Percentiles rank a stretch among this genome's conserved stretches.
phyloP scores from a whole-genome alignment of 2,113 vertebrate genomes.

The Equus quagga region DNA sequence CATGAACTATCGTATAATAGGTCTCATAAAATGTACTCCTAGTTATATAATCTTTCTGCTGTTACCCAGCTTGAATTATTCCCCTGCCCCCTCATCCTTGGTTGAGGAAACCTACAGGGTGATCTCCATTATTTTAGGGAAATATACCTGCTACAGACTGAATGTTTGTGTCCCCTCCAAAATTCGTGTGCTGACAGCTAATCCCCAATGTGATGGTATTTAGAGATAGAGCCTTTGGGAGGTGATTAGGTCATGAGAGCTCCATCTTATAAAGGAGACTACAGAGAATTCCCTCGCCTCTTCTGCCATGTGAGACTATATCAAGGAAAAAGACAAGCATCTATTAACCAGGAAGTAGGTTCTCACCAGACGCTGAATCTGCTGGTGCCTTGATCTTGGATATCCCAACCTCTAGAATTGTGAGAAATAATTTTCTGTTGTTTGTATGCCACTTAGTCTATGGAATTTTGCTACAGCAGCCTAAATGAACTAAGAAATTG shows the following conservation, averaged over 20 bases:
- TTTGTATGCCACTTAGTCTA: neutral
- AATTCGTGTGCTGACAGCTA: neutral
- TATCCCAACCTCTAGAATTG: neutral
- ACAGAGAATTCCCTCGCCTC: neutral
- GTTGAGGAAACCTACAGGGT: neutral
- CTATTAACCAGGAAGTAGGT: neutral
- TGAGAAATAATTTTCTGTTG: neutral
- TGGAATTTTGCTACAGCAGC: neutral
- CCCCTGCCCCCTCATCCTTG: neutral
- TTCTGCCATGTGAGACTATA: neutral
- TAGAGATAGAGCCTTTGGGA: neutral
- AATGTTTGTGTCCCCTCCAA: neutral
- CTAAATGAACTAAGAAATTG: neutral
- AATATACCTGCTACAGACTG: neutral
- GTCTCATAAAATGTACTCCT: neutral
- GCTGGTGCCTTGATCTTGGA: neutral
- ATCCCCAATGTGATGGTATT: neutral
- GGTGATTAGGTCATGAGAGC: neutral
- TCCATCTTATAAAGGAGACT: neutral
- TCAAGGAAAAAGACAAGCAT: neutral
- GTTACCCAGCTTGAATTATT: constrained; percentile 1
- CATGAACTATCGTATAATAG: neutral
- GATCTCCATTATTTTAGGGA: neutral
- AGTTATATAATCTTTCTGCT: neutral
- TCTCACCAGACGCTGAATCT: neutral